Conservation (phyloP, 2,888 invertebrate genomes). For the Drosophila histrio region DNA sequence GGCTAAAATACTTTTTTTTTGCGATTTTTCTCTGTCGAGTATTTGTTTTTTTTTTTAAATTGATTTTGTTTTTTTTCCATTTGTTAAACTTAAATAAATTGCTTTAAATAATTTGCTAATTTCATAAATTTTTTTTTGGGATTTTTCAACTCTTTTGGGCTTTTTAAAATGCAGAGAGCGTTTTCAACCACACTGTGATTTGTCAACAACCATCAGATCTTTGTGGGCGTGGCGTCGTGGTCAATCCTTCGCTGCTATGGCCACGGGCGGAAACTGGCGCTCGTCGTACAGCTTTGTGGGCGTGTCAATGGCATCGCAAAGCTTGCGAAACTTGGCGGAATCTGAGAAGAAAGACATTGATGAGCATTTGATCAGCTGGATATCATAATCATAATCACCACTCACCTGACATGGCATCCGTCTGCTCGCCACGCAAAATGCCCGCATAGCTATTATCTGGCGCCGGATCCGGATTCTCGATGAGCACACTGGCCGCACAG, state of each 20-base stretch:
- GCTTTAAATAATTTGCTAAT: constrained; percentile 41
- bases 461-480: constrained; percentile 79
- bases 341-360: constrained; percentile 55
- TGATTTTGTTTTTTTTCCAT: constrained; percentile 23
- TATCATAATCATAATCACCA: not conserved
- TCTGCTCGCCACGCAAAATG: constrained; percentile 93
- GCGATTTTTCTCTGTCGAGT: constrained; percentile 57
- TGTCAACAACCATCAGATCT: constrained; percentile 51
- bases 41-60: constrained; percentile 42
- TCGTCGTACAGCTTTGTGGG: constrained; percentile 84
- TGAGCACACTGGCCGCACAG: constrained; percentile 76
- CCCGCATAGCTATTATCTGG: constrained; percentile 90
- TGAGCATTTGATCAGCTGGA: not conserved
- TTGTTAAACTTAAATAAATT: constrained; percentile 34
- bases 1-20: constrained; percentile 69
- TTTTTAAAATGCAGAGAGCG: constrained; percentile 34
- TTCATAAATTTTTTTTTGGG: constrained; percentile 27
- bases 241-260: constrained; percentile 82
- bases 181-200: constrained; percentile 39
- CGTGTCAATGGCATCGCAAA: constrained; percentile 84
- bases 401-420: constrained; percentile 92
- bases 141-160: constrained; percentile 21
- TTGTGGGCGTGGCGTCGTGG: constrained; percentile 46
- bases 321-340: constrained; percentile 83
- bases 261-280: constrained; percentile 84